phyloP scores from a whole-genome alignment of 2,888 invertebrate species.

The Hypomecis punctinalis region DNA sequence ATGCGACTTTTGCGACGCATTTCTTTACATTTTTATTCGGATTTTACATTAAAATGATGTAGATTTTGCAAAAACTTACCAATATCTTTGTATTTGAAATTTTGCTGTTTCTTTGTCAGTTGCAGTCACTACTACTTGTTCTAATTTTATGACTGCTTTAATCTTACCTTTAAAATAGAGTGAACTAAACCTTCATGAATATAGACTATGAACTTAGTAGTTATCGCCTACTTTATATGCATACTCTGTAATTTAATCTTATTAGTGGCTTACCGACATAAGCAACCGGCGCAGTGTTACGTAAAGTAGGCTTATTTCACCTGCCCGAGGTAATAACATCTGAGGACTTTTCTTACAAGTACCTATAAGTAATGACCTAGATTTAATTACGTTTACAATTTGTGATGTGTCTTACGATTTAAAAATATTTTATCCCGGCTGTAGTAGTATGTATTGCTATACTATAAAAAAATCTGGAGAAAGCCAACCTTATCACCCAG shows the following conservation, averaged over 20 bases:
- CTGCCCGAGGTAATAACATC: constrained; percentile 27
- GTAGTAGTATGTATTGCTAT: too few relatives aligned
- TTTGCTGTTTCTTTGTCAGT: neutral
- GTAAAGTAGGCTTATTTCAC: constrained; percentile 43
- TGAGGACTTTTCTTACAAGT: constrained; percentile 12
- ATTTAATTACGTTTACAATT: constrained; percentile 3
- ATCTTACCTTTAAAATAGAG: neutral
- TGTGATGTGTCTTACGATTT: neutral
- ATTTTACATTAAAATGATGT: too few relatives aligned
- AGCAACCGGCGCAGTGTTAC: constrained; percentile 42
- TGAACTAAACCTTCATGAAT: constrained; percentile 20
- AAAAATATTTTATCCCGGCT: too few relatives aligned
- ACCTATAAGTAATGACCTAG: constrained; percentile 17
- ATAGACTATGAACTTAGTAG: constrained; percentile 25
- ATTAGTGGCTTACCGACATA: constrained; percentile 40
- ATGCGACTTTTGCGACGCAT: too few relatives aligned
- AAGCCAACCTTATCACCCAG: too few relatives aligned
- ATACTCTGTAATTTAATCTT: constrained; percentile 35
- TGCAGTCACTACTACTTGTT: too few relatives aligned
- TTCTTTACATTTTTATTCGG: too few relatives aligned
- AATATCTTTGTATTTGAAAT: too few relatives aligned
- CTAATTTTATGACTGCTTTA: neutral
- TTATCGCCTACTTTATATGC: constrained; percentile 28
- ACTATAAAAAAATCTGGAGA: too few relatives aligned
- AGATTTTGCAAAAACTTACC: too few relatives aligned